Evolutionary conservation across 2,113 vertebrate genomes (phyloP).

Genomic region (Fregata magnificens): DNA sequence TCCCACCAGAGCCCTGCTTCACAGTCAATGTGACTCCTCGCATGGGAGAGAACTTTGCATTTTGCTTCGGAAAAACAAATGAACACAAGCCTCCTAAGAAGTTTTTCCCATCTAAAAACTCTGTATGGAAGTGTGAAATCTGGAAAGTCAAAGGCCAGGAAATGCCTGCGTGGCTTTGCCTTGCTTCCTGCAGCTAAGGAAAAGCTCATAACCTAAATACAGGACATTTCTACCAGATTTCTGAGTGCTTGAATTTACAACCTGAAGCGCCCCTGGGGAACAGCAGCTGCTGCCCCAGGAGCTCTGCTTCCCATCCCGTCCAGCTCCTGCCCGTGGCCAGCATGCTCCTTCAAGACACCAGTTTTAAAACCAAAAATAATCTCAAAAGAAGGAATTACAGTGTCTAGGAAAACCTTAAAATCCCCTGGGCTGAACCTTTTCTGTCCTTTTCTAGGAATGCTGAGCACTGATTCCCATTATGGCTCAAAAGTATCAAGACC

Average conservation of each 20-base stretch:
- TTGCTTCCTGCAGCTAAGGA: background rate
- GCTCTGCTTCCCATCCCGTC: background rate
- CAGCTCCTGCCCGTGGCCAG: rapidly evolving
- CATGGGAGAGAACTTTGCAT: rapidly evolving
- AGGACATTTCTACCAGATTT: background rate
- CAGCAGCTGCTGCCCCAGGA: background rate
- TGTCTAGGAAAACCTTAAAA: background rate
- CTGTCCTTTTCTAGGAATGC: background rate
- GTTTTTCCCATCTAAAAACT: background rate
- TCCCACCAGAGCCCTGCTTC: background rate
- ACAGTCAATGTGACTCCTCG: rapidly evolving
- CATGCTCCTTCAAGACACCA: background rate
- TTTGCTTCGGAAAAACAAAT: background rate
- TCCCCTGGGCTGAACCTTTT: background rate
- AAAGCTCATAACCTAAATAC: background rate
- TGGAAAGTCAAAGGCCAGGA: background rate
- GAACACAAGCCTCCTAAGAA: background rate
- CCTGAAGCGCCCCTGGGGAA: background rate
- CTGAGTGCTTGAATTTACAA: background rate
- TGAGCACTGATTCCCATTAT: rapidly evolving
- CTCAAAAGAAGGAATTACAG: background rate
- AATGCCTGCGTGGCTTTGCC: background rate
- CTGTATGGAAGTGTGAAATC: background rate
- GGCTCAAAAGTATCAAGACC: background rate
- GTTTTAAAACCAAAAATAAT: background rate